phyloP scores from a whole-genome alignment of 1,140 invertebrate species.

The Drosophila santomea region DNA sequence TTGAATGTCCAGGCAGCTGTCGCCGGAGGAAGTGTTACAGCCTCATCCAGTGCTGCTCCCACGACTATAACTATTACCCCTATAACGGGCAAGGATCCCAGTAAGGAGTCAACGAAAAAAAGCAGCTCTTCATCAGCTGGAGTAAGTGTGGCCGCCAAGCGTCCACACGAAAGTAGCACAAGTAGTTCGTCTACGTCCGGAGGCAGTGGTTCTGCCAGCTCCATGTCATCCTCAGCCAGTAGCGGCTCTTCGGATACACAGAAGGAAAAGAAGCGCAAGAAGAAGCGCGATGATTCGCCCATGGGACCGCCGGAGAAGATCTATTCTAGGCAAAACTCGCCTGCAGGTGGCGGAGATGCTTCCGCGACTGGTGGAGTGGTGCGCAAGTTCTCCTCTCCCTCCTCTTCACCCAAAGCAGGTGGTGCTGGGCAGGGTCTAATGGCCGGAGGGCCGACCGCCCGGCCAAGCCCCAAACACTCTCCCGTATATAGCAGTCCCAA shows the following conservation, averaged over 20 bases:
- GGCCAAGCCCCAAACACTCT: conserved; percentile 90
- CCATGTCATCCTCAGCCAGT: conserved; percentile 35
- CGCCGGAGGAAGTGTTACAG: not conserved
- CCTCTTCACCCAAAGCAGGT: conserved; percentile 87
- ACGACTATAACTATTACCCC: conserved; percentile 92
- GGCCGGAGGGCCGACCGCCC: conserved; percentile 85
- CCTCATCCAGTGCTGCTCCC: conserved; percentile 38
- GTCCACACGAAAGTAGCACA: conserved; percentile 53
- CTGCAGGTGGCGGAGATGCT: conserved; percentile 60
- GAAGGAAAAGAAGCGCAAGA: conserved; percentile 91
- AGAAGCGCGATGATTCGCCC: conserved; percentile 90
- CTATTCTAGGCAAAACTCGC: conserved; percentile 79
- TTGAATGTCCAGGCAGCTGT: conserved; percentile 47
- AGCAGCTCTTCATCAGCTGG: conserved; percentile 31
- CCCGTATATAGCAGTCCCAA: conserved; percentile 92
- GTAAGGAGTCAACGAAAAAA: conserved; percentile 51
- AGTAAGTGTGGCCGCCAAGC: conserved; percentile 35
- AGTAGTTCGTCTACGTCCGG: conserved; percentile 25
- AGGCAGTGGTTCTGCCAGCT: conserved; percentile 16
- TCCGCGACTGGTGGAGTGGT: conserved; percentile 75
- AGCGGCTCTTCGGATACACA: conserved; percentile 86
- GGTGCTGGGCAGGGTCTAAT: conserved; percentile 46
- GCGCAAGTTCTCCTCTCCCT: conserved; percentile 75
- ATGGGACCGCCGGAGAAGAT: conserved; percentile 94
- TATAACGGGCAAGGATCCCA: conserved; percentile 85